Percentiles rank a stretch among this genome's conserved stretches.
phyloP scores from a whole-genome alignment of 2,888 invertebrate genomes.

The Philaethria dido region DNA sequence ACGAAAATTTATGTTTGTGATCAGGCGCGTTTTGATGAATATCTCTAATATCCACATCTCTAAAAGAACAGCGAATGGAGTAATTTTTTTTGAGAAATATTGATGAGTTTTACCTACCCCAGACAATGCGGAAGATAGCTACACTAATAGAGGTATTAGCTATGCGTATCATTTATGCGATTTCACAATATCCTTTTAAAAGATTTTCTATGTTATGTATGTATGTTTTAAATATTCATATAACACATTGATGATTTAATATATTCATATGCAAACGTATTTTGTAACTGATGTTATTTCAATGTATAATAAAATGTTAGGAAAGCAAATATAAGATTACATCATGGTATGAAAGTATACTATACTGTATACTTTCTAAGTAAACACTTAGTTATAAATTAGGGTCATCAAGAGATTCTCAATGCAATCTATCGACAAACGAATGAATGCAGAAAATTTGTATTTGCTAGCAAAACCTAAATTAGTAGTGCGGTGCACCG shows the following conservation, averaged over 20 bases:
- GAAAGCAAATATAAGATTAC: not conserved
- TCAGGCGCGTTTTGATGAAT: no score
- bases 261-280: conserved; percentile 13
- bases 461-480: conserved; percentile 23
- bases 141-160: no score
- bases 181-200: not conserved
- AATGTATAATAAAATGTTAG: conserved; percentile 5
- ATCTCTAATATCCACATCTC: no score
- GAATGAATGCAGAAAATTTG: conserved; percentile 23
- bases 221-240: not conserved
- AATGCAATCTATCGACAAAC: conserved; percentile 12
- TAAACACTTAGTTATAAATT: not conserved
- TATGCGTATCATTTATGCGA: not conserved
- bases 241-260: not conserved
- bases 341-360: conserved; percentile 2
- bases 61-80: no score
- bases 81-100: no score
- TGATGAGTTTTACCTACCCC: no score
- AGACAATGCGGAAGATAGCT: no score
- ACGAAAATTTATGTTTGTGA: no score
- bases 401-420: not conserved
- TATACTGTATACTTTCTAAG: conserved; percentile 13
- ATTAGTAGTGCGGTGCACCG: conserved; percentile 43
- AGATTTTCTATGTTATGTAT: not conserved
- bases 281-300: conserved; percentile 10